These are phyloP conservation scores for Mustelus asterias DNA, from an alignment of 2,113 vertebrate genomes.

Conservation along the genomic window DNA sequence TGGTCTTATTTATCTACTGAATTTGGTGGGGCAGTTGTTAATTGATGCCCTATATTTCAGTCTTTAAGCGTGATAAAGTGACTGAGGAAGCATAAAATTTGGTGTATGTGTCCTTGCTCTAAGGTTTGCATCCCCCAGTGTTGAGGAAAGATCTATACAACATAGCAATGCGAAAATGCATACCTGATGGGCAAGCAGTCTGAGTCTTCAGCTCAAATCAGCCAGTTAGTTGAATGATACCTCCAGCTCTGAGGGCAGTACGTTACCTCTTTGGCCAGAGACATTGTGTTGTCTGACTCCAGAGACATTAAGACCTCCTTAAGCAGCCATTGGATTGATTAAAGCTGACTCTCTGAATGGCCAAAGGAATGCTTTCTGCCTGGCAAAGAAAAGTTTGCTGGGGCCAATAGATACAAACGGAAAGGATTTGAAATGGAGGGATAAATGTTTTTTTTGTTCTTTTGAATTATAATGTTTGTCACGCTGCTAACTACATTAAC, in stretches of 20 bases:
- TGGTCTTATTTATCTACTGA: background rate
- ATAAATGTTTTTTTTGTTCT: background rate
- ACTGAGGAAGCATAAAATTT: background rate
- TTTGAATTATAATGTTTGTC: background rate
- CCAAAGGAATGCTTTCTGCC: background rate
- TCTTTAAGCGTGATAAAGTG: background rate
- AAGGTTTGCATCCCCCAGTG: background rate
- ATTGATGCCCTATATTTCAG: background rate
- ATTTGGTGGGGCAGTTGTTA: too few species aligned
- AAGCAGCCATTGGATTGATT: background rate
- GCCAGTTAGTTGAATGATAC: background rate
- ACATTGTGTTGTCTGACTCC: background rate
- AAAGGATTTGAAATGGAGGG: background rate
- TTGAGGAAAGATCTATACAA: background rate
- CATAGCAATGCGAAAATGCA: background rate
- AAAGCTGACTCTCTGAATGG: background rate
- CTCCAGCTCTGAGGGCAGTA: background rate
- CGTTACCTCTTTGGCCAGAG: background rate
- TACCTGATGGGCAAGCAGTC: background rate
- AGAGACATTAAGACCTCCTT: background rate
- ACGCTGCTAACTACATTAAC: too few species aligned
- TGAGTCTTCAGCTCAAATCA: background rate
- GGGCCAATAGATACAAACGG: background rate
- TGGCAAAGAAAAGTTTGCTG: background rate
- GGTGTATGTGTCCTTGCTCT: background rate